Evolutionary conservation across 2,113 vertebrate species (phyloP).

Genomic region (Psilopogon haemacephalus): DNA sequence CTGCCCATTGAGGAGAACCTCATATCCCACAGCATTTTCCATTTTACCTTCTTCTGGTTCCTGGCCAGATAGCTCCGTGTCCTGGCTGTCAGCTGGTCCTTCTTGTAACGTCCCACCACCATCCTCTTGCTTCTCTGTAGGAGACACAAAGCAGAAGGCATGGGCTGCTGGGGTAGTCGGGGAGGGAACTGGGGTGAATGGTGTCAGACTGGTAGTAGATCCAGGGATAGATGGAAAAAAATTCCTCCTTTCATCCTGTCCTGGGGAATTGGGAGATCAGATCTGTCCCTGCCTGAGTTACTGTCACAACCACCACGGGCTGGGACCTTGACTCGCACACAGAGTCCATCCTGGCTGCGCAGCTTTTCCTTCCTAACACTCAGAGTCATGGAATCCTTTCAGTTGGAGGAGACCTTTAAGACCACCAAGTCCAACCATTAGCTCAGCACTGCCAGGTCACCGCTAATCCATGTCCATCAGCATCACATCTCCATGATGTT

Average conservation of each 20-base stretch:
- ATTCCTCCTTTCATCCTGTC: neutral
- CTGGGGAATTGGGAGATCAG: neutral
- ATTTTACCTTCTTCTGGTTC: slow-evolving; percentile 66
- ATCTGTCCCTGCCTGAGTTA: neutral
- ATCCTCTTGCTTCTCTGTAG: slow-evolving; percentile 64
- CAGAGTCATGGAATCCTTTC: neutral
- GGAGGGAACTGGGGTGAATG: neutral
- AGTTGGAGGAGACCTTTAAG: neutral
- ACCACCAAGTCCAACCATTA: neutral
- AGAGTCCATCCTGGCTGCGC: accelerated
- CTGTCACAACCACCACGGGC: neutral
- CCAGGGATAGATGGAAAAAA: neutral
- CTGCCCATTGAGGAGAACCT: neutral
- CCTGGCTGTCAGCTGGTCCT: slow-evolving; percentile 42
- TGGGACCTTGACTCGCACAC: neutral
- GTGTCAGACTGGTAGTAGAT: neutral
- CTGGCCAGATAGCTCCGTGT: slow-evolving; percentile 12
- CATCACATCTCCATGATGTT: neutral
- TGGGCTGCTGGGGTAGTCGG: neutral
- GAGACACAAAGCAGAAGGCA: slow-evolving; percentile 23
- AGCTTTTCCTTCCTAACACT: neutral
- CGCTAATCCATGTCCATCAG: neutral
- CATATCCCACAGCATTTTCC: neutral
- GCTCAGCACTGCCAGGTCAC: neutral
- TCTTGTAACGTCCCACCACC: slow-evolving; percentile 16